A percentile compares a stretch with the other conserved stretches of the same genome.
Evolutionary conservation across 2,888 invertebrate species (phyloP).

Genomic region (Prenolepis imparis): DNA sequence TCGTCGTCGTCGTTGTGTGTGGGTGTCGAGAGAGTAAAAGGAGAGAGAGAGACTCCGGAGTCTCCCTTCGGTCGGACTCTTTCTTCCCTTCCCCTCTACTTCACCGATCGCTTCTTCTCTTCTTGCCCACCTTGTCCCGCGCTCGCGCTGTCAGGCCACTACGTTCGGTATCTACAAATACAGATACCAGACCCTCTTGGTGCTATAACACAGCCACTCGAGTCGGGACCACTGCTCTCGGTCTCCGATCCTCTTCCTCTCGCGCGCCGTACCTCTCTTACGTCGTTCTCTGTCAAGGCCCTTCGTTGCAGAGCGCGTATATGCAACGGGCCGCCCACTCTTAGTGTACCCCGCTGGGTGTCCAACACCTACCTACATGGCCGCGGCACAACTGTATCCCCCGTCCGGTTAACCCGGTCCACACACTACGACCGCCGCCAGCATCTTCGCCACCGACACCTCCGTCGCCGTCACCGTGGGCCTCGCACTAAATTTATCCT

Average conservation of each 20-base stretch:
- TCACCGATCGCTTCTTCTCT: slow-evolving; percentile 28
- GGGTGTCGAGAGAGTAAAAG: slow-evolving; percentile 79
- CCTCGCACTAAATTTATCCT: slow-evolving; percentile 83
- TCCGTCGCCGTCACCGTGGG: slow-evolving; percentile 59
- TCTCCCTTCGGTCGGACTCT: slow-evolving; percentile 74
- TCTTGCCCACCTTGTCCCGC: slow-evolving; percentile 42
- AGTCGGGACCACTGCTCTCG: slow-evolving; percentile 51
- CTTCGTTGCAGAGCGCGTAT: slow-evolving; percentile 75
- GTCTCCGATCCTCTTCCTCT: slow-evolving; percentile 43
- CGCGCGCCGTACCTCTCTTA: slow-evolving; percentile 61
- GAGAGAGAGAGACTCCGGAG: slow-evolving; percentile 67
- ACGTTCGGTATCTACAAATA: slow-evolving; percentile 78
- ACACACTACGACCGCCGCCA: slow-evolving; percentile 74
- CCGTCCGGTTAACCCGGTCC: slow-evolving; percentile 75
- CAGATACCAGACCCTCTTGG: slow-evolving; percentile 78
- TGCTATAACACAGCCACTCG: slow-evolving; percentile 78
- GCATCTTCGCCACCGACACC: slow-evolving; percentile 62
- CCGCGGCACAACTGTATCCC: slow-evolving; percentile 79
- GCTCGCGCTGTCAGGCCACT: slow-evolving; percentile 61
- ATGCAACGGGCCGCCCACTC: slow-evolving; percentile 83
- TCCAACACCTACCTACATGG: slow-evolving; percentile 85
- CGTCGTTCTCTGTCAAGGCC: slow-evolving; percentile 73
- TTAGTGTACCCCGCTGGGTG: slow-evolving; percentile 84
- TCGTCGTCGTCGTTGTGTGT: slow-evolving; percentile 83
- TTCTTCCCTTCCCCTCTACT: slow-evolving; percentile 50